Evolutionary conservation across 2,888 invertebrate genomes (phyloP).

Genomic region (Metacarcinus magister): DNA sequence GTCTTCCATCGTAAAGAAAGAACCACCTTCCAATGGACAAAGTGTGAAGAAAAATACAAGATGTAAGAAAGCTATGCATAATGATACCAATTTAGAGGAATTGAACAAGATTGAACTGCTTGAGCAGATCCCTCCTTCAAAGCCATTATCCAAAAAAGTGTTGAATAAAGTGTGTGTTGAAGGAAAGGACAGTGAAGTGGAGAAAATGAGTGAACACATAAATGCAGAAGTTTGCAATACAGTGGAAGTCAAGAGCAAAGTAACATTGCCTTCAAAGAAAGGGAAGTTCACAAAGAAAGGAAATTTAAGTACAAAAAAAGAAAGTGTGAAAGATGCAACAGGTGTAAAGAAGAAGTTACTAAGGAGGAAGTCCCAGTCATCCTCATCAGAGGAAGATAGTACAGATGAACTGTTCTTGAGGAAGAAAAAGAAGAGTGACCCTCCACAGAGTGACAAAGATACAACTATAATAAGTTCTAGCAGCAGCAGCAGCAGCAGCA

Average conservation of each 20-base stretch:
- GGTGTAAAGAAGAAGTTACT: background rate
- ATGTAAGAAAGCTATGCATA: background rate
- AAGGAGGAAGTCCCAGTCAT: background rate
- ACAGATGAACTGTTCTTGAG: background rate
- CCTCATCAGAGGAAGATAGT: conserved; percentile 3
- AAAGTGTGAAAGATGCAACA: background rate
- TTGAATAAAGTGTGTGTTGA: background rate
- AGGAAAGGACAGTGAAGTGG: background rate
- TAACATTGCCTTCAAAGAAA: background rate
- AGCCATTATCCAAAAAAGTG: background rate
- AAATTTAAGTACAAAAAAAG: background rate
- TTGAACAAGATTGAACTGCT: conserved; percentile 76
- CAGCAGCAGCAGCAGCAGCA: background rate
- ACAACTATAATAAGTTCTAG: background rate
- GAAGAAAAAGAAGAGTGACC: background rate
- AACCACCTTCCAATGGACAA: background rate
- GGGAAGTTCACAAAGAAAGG: background rate
- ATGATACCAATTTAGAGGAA: conserved; percentile 63
- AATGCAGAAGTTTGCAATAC: background rate
- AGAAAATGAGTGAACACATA: background rate
- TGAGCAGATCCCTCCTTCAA: conserved; percentile 69
- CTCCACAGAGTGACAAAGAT: background rate
- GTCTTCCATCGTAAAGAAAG: background rate
- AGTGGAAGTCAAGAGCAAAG: background rate
- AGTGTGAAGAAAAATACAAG: background rate